Conservation (phyloP, 2,797 vertebrate species). For the Alcedo atthis region DNA sequence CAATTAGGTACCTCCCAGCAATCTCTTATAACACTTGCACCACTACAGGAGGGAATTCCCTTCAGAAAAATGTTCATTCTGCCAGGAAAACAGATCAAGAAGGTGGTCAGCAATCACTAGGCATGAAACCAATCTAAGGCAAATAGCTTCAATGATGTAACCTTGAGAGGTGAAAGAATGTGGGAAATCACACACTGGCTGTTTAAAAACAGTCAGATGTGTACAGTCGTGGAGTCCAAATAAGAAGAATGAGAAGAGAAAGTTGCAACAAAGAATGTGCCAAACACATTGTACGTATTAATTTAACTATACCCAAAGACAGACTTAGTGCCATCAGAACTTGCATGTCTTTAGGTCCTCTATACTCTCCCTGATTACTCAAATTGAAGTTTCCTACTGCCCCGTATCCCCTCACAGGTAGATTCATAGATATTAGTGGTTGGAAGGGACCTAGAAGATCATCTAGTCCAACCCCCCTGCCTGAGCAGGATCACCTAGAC, state of each 20-base stretch:
- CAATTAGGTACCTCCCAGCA: conserved; percentile 6
- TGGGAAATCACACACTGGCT: conserved; percentile 67
- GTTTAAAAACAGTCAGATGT: conserved; percentile 51
- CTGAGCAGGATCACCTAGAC: too few relatives aligned
- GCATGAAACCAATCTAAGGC: conserved; percentile 56
- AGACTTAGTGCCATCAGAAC: not conserved
- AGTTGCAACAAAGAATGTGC: not conserved
- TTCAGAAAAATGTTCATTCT: conserved; percentile 45
- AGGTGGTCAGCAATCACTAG: conserved; percentile 25
- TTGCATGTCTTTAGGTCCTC: not conserved
- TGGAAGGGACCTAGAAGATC: too few relatives aligned
- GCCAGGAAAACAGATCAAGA: conserved; percentile 47
- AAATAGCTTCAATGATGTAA: conserved; percentile 65
- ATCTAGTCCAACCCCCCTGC: too few relatives aligned
- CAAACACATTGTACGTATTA: not conserved
- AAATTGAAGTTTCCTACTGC: not conserved
- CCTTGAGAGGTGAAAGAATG: conserved; percentile 31
- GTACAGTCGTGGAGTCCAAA: not conserved
- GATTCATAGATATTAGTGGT: too few relatives aligned
- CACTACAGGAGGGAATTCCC: not conserved
- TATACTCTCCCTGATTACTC: not conserved
- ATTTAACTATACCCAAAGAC: not conserved
- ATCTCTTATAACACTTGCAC: not conserved
- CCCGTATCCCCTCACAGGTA: not conserved
- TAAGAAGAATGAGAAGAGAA: conserved; percentile 16